Percentiles rank a stretch among this genome's conserved stretches.
These are phyloP conservation scores for Himalopsyche kuldschensis DNA, from an alignment of 2,888 invertebrate species.

Conservation along the genomic window DNA sequence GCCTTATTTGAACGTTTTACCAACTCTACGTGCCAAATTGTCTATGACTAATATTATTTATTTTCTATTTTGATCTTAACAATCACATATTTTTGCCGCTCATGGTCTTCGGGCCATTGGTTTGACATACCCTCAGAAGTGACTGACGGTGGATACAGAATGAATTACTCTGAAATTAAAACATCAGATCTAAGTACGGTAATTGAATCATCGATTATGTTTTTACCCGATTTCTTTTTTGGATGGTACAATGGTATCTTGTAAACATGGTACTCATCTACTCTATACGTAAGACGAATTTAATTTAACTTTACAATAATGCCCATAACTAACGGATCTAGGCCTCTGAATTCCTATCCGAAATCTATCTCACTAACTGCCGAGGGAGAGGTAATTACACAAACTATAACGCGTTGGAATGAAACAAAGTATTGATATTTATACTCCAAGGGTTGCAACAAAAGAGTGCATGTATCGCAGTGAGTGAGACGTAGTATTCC, in stretches of 20 bases:
- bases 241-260: no score
- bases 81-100: slow-evolving; percentile 32
- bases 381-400: neutral
- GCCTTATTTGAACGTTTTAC: neutral
- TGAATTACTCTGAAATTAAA: no score
- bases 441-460: neutral
- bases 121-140: no score
- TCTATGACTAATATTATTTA: slow-evolving; percentile 12
- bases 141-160: no score
- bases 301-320: neutral
- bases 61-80: slow-evolving; percentile 8
- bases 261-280: no score
- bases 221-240: no score
- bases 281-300: neutral
- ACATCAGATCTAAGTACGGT: no score
- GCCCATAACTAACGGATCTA: neutral
- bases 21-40: slow-evolving; percentile 33
- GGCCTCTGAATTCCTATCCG: neutral
- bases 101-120: no score
- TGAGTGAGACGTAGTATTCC: neutral
- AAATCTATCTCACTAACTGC: neutral
- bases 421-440: neutral
- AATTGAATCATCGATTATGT: no score
- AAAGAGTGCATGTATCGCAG: neutral
- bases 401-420: neutral